Conservation (phyloP, 2,797 vertebrate species). For the Erethizon dorsatum region DNA sequence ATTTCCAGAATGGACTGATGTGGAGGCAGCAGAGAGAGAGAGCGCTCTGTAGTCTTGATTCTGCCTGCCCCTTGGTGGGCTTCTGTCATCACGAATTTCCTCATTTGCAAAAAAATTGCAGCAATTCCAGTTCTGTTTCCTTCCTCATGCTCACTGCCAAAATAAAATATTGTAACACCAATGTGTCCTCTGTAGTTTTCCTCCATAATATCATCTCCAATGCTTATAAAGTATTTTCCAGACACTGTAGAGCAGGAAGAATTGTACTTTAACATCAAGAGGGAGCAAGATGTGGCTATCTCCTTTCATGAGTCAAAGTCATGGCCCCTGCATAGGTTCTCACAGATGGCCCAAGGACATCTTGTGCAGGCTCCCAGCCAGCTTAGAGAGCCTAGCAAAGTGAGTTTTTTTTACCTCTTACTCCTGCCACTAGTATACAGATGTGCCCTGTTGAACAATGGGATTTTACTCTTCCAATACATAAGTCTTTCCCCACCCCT, state of each 20-base stretch:
- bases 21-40: background rate
- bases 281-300: background rate
- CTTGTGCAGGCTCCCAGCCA: background rate
- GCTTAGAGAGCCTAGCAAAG: background rate
- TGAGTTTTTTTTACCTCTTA: background rate
- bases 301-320: background rate
- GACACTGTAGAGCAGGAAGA: background rate
- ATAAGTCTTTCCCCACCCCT: background rate
- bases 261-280: background rate
- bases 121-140: background rate
- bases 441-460: fast-evolving
- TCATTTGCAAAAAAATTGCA: background rate
- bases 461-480: background rate
- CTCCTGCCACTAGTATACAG: background rate
- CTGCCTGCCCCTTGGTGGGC: background rate
- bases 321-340: background rate
- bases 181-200: background rate
- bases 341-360: background rate
- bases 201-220: background rate
- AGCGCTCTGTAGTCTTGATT: background rate
- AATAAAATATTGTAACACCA: background rate
- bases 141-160: background rate
- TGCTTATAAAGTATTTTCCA: background rate
- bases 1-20: slow-evolving; percentile 1
- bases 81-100: background rate